These are phyloP conservation scores for Ophthalmolycus amberensis DNA, from an alignment of 2,113 vertebrate genomes.

Conservation along the genomic window DNA sequence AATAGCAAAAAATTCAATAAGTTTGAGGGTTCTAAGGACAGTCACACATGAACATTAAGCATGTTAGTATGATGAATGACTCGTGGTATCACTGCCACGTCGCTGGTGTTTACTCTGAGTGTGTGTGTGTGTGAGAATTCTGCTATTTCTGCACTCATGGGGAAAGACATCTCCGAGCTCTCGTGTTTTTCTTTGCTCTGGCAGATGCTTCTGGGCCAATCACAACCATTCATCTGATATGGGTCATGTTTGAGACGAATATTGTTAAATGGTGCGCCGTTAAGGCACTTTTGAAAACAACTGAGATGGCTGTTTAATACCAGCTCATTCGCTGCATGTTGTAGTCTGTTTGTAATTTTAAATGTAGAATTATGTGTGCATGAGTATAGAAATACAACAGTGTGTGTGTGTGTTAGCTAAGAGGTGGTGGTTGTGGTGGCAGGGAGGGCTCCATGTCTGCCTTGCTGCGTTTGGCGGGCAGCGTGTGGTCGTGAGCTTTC, in stretches of 20 bases:
- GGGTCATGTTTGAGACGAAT: neutral
- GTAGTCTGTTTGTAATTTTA: neutral
- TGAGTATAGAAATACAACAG: neutral
- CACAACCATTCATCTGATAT: neutral
- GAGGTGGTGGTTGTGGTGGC: slow-evolving; percentile 53
- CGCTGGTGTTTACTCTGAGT: slow-evolving; percentile 4
- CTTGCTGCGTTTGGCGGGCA: slow-evolving; percentile 87
- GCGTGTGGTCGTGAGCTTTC: slow-evolving; percentile 89
- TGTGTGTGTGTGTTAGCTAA: slow-evolving; percentile 54
- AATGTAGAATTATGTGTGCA: neutral
- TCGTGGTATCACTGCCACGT: neutral
- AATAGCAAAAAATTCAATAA: neutral
- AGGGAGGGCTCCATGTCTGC: slow-evolving; percentile 75
- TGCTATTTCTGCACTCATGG: neutral
- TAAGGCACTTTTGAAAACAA: neutral
- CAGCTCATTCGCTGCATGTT: neutral
- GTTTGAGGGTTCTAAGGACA: neutral
- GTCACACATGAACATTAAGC: slow-evolving; percentile 2
- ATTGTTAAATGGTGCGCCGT: neutral
- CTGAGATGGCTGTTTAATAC: neutral
- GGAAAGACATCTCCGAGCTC: neutral
- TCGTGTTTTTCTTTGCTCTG: neutral
- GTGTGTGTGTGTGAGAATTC: neutral
- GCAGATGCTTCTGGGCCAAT: neutral
- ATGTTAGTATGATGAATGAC: neutral